Percentiles rank a stretch among this genome's conserved stretches.
These are phyloP conservation scores for Callithrix jacchus DNA, from an alignment of 2,113 vertebrate species.

Conservation along the genomic window DNA sequence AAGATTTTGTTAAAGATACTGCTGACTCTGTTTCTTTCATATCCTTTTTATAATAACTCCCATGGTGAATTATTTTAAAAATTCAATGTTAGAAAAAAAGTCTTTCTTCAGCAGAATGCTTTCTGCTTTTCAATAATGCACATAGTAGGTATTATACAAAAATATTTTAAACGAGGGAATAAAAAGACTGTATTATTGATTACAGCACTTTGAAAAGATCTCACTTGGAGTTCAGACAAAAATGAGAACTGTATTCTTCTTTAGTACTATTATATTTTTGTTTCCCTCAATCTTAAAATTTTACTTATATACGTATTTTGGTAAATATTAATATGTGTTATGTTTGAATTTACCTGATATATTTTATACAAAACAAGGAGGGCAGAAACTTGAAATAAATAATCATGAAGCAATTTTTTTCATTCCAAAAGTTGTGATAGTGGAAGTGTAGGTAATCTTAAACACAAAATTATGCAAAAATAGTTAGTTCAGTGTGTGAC, in stretches of 20 bases:
- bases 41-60: neutral
- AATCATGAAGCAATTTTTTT: neutral
- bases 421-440: neutral
- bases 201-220: neutral
- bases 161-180: neutral
- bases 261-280: neutral
- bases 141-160: neutral
- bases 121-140: neutral
- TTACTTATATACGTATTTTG: neutral
- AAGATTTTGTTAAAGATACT: neutral
- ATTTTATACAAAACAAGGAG: neutral
- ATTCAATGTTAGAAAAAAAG: neutral
- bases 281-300: neutral
- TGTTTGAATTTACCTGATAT: neutral
- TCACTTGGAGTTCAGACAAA: neutral
- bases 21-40: neutral
- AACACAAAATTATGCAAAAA: neutral
- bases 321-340: neutral
- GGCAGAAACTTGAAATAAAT: neutral
- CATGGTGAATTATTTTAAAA: neutral
- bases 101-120: neutral
- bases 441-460: neutral
- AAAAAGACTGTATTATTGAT: neutral
- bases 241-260: neutral
- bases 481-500: neutral